Evolutionary conservation across 2,888 invertebrate species (phyloP).

Genomic region (Drosophila meridiana): DNA sequence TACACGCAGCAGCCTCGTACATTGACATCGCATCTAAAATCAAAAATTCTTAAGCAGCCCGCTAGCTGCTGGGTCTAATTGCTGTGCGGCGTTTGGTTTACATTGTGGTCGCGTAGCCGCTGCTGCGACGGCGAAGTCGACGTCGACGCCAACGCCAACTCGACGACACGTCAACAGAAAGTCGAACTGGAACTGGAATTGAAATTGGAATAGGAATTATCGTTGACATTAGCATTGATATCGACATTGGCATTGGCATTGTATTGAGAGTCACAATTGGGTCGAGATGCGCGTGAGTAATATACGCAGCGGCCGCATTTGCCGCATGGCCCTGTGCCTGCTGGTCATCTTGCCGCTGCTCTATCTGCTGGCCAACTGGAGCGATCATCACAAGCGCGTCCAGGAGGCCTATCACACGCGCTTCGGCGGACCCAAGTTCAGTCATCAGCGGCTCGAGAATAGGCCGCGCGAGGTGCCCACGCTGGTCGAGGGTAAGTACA

Average conservation of each 20-base stretch:
- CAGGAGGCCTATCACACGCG: slow-evolving; percentile 79
- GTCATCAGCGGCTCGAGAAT: slow-evolving; percentile 76
- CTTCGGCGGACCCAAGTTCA: slow-evolving; percentile 71
- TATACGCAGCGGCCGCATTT: slow-evolving; percentile 87
- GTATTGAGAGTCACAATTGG: background rate
- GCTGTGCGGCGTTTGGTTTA: slow-evolving; percentile 20
- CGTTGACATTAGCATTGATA: background rate
- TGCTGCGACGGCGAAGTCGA: slow-evolving; percentile 13
- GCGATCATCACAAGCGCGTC: slow-evolving; percentile 85
- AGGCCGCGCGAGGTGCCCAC: slow-evolving; percentile 82
- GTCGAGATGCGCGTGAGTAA: slow-evolving; percentile 87
- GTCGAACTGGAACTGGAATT: slow-evolving; percentile 4
- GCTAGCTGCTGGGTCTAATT: slow-evolving; percentile 31
- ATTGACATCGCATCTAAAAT: slow-evolving; percentile 32
- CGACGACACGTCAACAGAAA: slow-evolving; percentile 50
- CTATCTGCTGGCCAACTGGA: slow-evolving; percentile 88
- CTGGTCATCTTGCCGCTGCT: slow-evolving; percentile 87
- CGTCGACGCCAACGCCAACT: slow-evolving; percentile 7
- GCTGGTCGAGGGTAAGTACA: slow-evolving; percentile 82
- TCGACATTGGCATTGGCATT: background rate
- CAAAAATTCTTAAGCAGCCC: slow-evolving; percentile 31
- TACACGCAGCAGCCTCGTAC: slow-evolving; percentile 35
- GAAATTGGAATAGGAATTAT: background rate
- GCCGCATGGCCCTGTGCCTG: slow-evolving; percentile 86
- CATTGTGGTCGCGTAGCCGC: slow-evolving; percentile 32